These are phyloP conservation scores for Columba livia DNA, from an alignment of 2,113 vertebrate genomes.

Conservation along the genomic window DNA sequence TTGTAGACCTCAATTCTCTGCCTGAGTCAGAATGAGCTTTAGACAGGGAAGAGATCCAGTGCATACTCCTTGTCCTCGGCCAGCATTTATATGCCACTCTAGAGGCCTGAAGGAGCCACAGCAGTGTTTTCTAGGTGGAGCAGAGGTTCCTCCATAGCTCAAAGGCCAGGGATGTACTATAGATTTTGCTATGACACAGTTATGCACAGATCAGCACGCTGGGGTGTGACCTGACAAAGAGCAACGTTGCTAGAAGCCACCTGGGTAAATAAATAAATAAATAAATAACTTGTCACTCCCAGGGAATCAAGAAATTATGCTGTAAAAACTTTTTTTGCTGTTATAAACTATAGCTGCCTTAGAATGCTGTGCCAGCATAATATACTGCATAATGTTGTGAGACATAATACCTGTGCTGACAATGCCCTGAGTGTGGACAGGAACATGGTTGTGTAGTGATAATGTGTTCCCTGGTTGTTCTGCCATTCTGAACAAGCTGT, in stretches of 20 bases:
- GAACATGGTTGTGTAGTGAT: background rate
- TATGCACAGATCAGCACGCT: background rate
- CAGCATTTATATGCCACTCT: background rate
- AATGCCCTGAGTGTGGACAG: background rate
- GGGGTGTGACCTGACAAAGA: background rate
- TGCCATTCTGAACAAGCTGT: background rate
- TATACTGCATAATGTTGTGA: background rate
- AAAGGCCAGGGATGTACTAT: background rate
- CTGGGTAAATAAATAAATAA: background rate
- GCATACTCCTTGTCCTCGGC: background rate
- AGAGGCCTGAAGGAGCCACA: background rate
- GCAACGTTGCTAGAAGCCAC: background rate
- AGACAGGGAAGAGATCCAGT: background rate
- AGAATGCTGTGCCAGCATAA: slow-evolving; percentile 7
- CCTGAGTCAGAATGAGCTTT: background rate
- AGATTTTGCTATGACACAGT: background rate
- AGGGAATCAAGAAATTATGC: background rate
- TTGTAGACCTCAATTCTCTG: background rate
- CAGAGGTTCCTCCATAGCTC: background rate
- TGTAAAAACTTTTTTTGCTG: background rate
- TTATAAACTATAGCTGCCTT: background rate
- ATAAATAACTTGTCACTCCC: background rate
- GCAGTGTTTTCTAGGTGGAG: background rate
- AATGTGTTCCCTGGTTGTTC: background rate
- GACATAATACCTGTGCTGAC: background rate